Evolutionary conservation across 2,888 invertebrate genomes (phyloP).

Genomic region (Hirtodrosophila confusa): DNA sequence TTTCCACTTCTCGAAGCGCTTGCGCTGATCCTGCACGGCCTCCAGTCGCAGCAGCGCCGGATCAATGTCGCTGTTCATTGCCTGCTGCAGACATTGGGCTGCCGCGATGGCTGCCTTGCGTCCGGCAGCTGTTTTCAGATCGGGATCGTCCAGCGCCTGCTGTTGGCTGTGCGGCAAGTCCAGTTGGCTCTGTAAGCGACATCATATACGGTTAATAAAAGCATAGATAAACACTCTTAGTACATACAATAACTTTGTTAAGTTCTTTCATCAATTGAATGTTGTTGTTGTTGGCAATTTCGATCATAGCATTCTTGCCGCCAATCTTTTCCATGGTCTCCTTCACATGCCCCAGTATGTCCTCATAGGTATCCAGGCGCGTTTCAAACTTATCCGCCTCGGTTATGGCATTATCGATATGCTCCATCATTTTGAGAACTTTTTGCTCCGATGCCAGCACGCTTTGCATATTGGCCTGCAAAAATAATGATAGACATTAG

Average conservation of each 20-base stretch:
- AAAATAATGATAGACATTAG: neutral
- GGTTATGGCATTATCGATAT: constrained; percentile 90
- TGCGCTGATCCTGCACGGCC: constrained; percentile 92
- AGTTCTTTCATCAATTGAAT: constrained; percentile 91
- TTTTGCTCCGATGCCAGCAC: constrained; percentile 95
- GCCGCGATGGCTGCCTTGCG: constrained; percentile 88
- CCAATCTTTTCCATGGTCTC: constrained; percentile 96
- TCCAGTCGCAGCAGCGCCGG: constrained; percentile 87
- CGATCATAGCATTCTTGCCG: constrained; percentile 94
- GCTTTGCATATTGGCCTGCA: constrained; percentile 92
- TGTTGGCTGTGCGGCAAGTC: constrained; percentile 89
- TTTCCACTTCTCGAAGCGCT: constrained; percentile 90
- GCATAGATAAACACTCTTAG: no score
- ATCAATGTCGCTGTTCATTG: constrained; percentile 89
- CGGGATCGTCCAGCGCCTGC: constrained; percentile 89
- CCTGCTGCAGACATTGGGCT: constrained; percentile 89
- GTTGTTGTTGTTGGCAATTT: constrained; percentile 94
- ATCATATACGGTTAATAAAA: neutral
- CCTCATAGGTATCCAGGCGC: constrained; percentile 91
- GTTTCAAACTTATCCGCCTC: constrained; percentile 90
- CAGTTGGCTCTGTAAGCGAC: constrained; percentile 86
- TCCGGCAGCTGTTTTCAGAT: constrained; percentile 88
- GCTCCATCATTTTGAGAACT: constrained; percentile 90
- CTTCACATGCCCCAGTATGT: constrained; percentile 91
- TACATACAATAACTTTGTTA: constrained; percentile 90